Percentiles rank a stretch among this genome's conserved stretches.
phyloP scores from a whole-genome alignment of 2,888 invertebrate genomes.

The Caenorhabditis macrosperma region DNA sequence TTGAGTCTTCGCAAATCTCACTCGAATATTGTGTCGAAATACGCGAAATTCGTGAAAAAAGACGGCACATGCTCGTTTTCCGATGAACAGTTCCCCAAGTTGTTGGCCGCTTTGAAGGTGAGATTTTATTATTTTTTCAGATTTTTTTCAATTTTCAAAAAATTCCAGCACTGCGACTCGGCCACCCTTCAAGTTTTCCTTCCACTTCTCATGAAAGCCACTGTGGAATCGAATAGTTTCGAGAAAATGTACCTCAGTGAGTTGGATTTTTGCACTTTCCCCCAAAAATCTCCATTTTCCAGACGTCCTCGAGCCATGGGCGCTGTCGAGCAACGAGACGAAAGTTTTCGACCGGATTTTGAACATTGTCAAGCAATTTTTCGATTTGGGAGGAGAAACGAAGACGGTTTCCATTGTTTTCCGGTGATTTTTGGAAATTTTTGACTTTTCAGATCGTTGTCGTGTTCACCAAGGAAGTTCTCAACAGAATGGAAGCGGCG shows the following conservation, averaged over 20 bases:
- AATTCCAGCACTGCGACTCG: conserved; percentile 53
- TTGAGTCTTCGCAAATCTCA: conserved; percentile 28
- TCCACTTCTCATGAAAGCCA: conserved; percentile 39
- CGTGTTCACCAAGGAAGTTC: conserved; percentile 56
- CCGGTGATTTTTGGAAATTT: not conserved
- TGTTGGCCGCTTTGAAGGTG: conserved; percentile 53
- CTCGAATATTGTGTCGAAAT: conserved; percentile 26
- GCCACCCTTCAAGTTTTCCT: conserved; percentile 45
- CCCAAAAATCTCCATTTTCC: no score
- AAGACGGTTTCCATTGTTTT: conserved; percentile 14
- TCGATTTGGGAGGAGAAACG: conserved; percentile 28
- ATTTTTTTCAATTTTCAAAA: not conserved
- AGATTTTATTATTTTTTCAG: no score
- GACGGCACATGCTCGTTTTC: conserved; percentile 53
- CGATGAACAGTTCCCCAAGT: conserved; percentile 33
- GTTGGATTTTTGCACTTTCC: not conserved
- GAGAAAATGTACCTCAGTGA: conserved; percentile 48
- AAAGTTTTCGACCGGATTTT: conserved; percentile 63
- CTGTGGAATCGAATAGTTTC: conserved; percentile 22
- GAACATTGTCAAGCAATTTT: conserved; percentile 32
- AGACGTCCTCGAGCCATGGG: conserved; percentile 66
- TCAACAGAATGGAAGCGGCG: conserved; percentile 59
- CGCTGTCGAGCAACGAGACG: conserved; percentile 60
- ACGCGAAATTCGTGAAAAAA: conserved; percentile 59
- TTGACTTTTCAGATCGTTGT: conserved; percentile 46